phyloP scores from a whole-genome alignment of 2,113 vertebrate species.

The Hippocampus zosterae region DNA sequence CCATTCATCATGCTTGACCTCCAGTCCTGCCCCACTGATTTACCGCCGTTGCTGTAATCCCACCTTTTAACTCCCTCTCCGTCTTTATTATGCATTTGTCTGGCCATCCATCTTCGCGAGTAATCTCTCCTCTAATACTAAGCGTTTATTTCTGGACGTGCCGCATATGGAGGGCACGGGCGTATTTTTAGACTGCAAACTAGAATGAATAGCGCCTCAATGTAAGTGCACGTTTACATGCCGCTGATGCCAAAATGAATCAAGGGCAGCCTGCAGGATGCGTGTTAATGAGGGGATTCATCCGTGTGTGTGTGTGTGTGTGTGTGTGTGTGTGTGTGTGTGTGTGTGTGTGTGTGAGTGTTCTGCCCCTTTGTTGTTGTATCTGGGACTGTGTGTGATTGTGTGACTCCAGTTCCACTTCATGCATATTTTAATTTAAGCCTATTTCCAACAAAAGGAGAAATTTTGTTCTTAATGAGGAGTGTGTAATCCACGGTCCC shows the following conservation, averaged over 20 bases:
- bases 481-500: not conserved
- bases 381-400: conserved; percentile 1
- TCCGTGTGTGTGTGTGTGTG: not conserved
- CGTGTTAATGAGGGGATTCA: conserved; percentile 47
- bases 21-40: conserved; percentile 47
- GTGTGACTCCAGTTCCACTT: not conserved
- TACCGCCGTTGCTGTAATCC: conserved; percentile 53
- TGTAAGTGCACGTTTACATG: conserved; percentile 27
- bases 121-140: conserved; percentile 45
- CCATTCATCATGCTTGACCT: conserved; percentile 39
- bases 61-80: conserved; percentile 36
- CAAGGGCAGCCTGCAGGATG: conserved; percentile 39
- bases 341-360: no score
- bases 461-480: not conserved
- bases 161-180: conserved; percentile 19
- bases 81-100: conserved; percentile 49
- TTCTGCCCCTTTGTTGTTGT: not conserved
- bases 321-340: not conserved
- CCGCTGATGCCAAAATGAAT: conserved; percentile 31
- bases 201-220: conserved; percentile 21
- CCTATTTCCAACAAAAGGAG: not conserved
- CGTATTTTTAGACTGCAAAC: conserved; percentile 48
- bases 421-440: not conserved
- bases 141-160: conserved; percentile 43
- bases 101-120: conserved; percentile 28